Evolutionary conservation across 2,113 vertebrate species (phyloP).

Genomic region (Furnarius figulus): DNA sequence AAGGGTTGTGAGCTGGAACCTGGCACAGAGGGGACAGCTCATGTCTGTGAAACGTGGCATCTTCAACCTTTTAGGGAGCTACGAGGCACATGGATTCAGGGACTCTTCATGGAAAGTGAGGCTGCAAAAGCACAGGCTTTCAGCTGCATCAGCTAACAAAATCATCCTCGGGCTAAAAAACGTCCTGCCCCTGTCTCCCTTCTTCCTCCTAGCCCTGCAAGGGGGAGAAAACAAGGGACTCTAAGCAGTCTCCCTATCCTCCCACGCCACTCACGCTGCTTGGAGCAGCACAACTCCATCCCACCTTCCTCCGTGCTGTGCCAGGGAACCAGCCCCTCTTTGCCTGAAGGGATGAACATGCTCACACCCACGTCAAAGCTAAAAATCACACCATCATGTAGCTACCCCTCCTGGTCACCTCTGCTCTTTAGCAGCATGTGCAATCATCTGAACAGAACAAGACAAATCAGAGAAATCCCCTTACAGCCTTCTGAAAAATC

Average conservation of each 20-base stretch:
- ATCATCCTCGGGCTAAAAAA: background rate
- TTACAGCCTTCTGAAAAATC: background rate
- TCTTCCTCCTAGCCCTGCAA: background rate
- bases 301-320: rapidly evolving
- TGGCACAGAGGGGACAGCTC: background rate
- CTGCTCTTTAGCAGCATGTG: background rate
- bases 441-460: background rate
- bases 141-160: background rate
- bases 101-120: rapidly evolving
- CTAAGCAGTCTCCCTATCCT: background rate
- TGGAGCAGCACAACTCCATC: background rate
- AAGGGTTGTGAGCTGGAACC: background rate
- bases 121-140: background rate
- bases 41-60: background rate
- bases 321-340: background rate
- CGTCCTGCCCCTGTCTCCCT: rapidly evolving
- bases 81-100: rapidly evolving
- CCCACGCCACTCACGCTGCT: rapidly evolving
- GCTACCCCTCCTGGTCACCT: background rate
- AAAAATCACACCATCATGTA: background rate
- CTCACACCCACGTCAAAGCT: background rate
- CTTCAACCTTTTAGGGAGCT: background rate
- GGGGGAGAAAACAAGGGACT: background rate
- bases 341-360: background rate
- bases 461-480: background rate